Base-by-base conservation (phyloP, 2,888 invertebrate genomes). In the Macrosoma leucophasiata region DNA sequence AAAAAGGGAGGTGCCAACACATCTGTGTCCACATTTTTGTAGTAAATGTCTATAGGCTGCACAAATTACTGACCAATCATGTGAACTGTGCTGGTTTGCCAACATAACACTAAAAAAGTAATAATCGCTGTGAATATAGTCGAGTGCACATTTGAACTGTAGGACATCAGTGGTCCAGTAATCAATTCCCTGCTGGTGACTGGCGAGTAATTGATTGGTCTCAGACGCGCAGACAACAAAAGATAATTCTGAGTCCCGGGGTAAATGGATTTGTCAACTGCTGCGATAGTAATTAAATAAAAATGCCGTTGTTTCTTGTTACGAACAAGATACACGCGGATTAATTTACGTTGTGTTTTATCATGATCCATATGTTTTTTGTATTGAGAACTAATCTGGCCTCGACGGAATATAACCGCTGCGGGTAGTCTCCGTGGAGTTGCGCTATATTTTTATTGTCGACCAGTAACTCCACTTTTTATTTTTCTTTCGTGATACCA, bases 251-350 rank as follows among this genome's bases (percentile, higher is more conserved):
- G 58, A 43, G 56, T 61, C 55, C 59, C 57, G 61, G 60, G 61
- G 64, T 74, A 72, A 79, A 75, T 72, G 72, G 72, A 78, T 79
- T 79, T 81, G 75, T 82, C 81, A 81, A 77, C 76, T 65, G 65
- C 64, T 64, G 66, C 50, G 67, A 55, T 43, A 58, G 70, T 78
- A 79, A 81, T 79, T 76, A 72, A 79, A 79, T 77, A 76, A 77
- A 75, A 73, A 72, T 61, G 65, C 66, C 57, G 56, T 62, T 66
- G 62, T 56, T 60, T 63, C 54, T 58, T 62, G 55, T 60, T 50
- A 51, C 46, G 34, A 45, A 43, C 40, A 49, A 48, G 45, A 38
- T 46, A 46, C 27, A 31, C 25, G 25, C 19, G 29, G 33, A 22
- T 28, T 34, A 39, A 41, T 41, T 44, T 44, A 36, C 37, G 33